Conservation (phyloP, 2,113 vertebrate species). For the Haemorhous mexicanus region DNA sequence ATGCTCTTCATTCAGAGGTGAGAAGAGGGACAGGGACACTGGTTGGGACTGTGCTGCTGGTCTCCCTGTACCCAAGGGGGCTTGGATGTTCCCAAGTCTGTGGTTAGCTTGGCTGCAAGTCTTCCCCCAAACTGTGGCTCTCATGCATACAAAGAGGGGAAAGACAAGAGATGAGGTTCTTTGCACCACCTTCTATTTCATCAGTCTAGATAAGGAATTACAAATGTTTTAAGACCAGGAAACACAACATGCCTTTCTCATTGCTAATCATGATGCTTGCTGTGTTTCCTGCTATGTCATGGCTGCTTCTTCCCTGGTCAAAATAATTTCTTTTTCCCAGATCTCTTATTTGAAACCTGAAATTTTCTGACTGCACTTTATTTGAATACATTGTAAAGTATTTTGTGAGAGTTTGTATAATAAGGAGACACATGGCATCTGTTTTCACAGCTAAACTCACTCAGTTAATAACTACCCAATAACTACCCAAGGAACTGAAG, state of each 20-base stretch:
- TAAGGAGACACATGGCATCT: not conserved
- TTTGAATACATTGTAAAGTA: not conserved
- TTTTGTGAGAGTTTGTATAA: not conserved
- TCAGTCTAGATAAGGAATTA: not conserved
- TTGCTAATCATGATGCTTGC: not conserved
- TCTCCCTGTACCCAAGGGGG: not conserved
- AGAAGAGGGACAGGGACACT: not conserved
- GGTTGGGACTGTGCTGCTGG: not conserved
- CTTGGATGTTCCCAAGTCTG: not conserved
- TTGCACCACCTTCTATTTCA: not conserved
- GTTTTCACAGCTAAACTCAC: conserved; percentile 25
- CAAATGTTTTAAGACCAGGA: not conserved
- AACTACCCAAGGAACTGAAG: conserved; percentile 16
- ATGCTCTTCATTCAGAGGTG: not conserved
- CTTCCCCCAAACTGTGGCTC: not conserved
- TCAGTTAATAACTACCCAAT: not conserved
- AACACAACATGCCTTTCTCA: not conserved
- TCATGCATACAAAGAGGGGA: not conserved
- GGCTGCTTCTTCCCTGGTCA: not conserved
- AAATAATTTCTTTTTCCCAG: not conserved
- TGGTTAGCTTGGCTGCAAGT: not conserved
- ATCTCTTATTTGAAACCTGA: not conserved
- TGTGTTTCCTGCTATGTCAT: not conserved
- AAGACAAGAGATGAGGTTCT: not conserved
- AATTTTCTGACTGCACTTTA: not conserved